Evolutionary conservation across 2,888 invertebrate species (phyloP), one percentile per base, ranked within the genome.

Genomic region (Anticlea derivata): DNA sequence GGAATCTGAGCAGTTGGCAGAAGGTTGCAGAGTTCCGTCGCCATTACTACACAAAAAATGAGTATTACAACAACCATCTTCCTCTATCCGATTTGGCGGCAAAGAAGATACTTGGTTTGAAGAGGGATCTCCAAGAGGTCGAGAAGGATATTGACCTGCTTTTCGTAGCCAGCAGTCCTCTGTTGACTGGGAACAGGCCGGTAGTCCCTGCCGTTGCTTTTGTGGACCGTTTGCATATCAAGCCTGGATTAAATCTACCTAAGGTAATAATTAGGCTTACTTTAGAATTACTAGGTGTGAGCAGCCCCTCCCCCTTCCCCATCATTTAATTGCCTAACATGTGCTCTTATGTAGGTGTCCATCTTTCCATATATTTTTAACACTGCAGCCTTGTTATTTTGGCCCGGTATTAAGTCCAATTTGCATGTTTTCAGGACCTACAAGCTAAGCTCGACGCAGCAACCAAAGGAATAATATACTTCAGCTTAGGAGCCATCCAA

Each of bases 401-500:
- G n/a, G n/a, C n/a, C n/a, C n/a, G n/a, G n/a, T n/a, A n/a, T n/a
- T n/a, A n/a, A n/a, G n/a, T n/a, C n/a, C n/a, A n/a, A n/a, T 17
- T 17, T 17, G 4, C 4, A 17, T 23, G 13, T 52, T 83, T 81
- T 35, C 72, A 91, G 91, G 73, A 83, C 26, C 60, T 89, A 23
- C 68, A 80, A 65, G 40, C 58, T 1, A 31, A 79, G 12, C 56
- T 92, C 51, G 87, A 92, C 57, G 71, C 82, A 1, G 78, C 90
- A 1, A 65, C 70, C 0, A 83, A 89, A 50, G 92, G 92, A 1
- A 86, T 77, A 0, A 65, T 92, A 11, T 91, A 87, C 67, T 91
- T 92, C 60, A 90, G 91, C 55, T 63, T 92, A 50, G 93, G 92
- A 11, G 86, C 91, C 2, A 65, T 90, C 5, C 84, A 92, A 51